Percentiles rank a stretch among this genome's conserved stretches.
Conservation (phyloP, 2,888 invertebrate genomes). For the Eristalis arbustorum region DNA sequence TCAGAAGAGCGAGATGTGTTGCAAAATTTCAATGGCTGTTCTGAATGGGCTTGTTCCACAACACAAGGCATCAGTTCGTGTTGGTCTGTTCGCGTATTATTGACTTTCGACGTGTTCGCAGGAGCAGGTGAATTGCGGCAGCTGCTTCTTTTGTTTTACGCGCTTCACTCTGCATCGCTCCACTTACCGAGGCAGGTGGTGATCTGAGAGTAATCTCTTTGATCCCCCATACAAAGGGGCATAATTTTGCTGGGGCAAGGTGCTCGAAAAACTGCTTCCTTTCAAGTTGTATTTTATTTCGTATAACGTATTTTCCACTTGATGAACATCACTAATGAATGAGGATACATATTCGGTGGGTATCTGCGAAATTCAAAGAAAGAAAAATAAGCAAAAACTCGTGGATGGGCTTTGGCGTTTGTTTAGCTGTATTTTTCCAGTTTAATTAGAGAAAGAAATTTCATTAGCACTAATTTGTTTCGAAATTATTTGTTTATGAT, state of each 20-base stretch:
- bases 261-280: slow-evolving; percentile 32
- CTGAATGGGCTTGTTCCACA: slow-evolving; percentile 26
- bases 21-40: slow-evolving; percentile 9
- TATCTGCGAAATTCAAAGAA: neutral
- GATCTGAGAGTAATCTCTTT: slow-evolving; percentile 6
- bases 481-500: slow-evolving; percentile 9
- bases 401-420: neutral
- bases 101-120: slow-evolving; percentile 11
- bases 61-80: slow-evolving; percentile 34
- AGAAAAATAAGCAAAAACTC: neutral
- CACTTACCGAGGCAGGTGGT: slow-evolving; percentile 33
- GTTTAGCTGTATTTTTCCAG: neutral
- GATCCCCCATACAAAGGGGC: slow-evolving; percentile 16
- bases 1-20: neutral
- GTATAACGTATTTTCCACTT: neutral
- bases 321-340: neutral
- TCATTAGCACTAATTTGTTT: slow-evolving; percentile 13
- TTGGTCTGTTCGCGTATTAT: neutral
- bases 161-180: neutral
- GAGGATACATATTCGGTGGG: neutral
- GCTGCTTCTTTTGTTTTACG: slow-evolving; percentile 36
- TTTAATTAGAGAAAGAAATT: neutral
- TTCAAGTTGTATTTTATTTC: neutral
- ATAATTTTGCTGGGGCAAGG: slow-evolving; percentile 10
- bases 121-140: slow-evolving; percentile 49